phyloP scores from a whole-genome alignment of 2,888 invertebrate genomes.

The Arrhopalites spinosus region DNA sequence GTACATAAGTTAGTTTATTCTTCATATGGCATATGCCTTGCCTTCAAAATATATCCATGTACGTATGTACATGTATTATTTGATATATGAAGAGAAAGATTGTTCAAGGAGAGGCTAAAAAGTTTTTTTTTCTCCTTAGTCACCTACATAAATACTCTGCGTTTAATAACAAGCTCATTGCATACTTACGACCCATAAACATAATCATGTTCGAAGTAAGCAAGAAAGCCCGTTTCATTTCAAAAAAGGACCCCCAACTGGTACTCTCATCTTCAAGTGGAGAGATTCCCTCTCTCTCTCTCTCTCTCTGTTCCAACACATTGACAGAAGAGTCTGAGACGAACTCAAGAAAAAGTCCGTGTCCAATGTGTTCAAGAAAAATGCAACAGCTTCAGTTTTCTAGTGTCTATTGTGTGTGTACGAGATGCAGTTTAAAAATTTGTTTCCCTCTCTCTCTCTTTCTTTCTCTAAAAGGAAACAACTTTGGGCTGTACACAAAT shows the following conservation, averaged over 20 bases:
- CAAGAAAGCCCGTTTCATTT: constrained; percentile 25
- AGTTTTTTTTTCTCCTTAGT: constrained; percentile 7
- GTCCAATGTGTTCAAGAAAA: neutral
- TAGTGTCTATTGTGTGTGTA: too few species aligned
- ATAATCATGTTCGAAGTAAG: constrained; percentile 20
- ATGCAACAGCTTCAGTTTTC: too few species aligned
- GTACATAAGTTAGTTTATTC: too few species aligned
- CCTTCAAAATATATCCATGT: neutral
- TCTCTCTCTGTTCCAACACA: neutral
- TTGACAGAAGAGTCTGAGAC: neutral
- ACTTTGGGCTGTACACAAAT: too few species aligned
- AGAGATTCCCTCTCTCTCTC: neutral
- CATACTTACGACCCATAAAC: constrained; percentile 21
- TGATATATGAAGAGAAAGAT: neutral
- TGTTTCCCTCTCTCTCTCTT: too few species aligned
- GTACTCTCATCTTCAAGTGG: constrained; percentile 35
- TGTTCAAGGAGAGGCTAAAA: neutral
- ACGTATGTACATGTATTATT: neutral
- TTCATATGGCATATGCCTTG: too few species aligned
- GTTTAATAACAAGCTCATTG: constrained; percentile 16
- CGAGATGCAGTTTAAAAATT: too few species aligned
- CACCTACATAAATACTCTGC: constrained; percentile 6
- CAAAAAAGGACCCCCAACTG: constrained; percentile 48
- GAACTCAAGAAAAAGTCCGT: neutral
- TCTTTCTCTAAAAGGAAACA: too few species aligned